Percentiles rank a stretch among this genome's conserved stretches.
Evolutionary conservation across 2,797 vertebrate genomes (phyloP).

Genomic region (Propithecus deckenii): DNA sequence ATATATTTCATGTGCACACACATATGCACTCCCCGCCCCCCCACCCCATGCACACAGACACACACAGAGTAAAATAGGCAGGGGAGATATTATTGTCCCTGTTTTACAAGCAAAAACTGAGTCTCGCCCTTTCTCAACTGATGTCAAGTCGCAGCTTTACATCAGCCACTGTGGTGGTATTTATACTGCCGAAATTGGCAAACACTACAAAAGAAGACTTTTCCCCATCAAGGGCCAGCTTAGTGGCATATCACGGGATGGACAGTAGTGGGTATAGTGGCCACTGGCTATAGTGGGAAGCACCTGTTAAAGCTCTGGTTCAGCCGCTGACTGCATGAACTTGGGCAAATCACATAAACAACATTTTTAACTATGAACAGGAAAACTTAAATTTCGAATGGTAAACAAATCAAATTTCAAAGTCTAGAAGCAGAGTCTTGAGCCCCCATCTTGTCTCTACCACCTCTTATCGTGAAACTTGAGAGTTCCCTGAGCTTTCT

Average conservation of each 20-base stretch:
- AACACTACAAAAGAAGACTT: background rate
- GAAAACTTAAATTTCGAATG: background rate
- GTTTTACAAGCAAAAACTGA: background rate
- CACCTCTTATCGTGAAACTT: background rate
- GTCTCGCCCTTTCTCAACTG: background rate
- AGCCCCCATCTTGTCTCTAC: background rate
- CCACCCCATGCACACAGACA: no score
- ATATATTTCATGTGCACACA: background rate
- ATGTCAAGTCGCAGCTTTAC: background rate
- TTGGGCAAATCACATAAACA: background rate
- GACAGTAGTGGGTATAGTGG: background rate
- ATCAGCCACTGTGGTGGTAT: background rate
- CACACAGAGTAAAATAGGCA: background rate
- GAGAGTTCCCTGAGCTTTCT: background rate
- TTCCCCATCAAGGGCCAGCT: background rate
- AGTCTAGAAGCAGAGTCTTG: background rate
- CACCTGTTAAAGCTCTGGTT: background rate
- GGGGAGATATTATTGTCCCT: background rate
- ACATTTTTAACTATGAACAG: background rate
- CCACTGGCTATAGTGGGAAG: background rate
- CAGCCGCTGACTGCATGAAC: background rate
- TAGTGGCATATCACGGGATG: background rate
- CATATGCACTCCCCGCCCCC: no score
- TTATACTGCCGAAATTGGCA: background rate
- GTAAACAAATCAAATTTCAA: background rate